Percentiles rank a stretch among this genome's conserved stretches.
phyloP scores from a whole-genome alignment of 2,113 vertebrate genomes.

The Calidris pugnax region DNA sequence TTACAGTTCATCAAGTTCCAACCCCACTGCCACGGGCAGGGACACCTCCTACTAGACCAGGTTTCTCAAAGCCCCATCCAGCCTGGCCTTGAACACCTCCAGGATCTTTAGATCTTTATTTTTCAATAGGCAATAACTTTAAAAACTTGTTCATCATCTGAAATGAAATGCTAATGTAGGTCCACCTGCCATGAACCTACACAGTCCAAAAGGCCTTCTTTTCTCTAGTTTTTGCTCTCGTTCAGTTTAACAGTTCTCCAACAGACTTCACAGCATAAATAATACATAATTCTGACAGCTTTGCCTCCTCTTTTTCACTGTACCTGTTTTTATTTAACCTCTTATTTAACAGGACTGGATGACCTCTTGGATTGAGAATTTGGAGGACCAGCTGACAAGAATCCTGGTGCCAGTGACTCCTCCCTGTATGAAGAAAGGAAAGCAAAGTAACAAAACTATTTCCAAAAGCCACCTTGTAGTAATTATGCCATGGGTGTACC shows the following conservation, averaged over 20 bases:
- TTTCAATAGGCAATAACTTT: background rate
- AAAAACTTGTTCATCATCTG: background rate
- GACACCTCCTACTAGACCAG: too few relatives aligned
- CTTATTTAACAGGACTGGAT: background rate
- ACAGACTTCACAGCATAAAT: background rate
- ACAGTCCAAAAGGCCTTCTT: background rate
- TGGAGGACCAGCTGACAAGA: background rate
- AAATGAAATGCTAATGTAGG: background rate
- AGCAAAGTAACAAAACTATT: background rate
- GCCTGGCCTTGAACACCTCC: too few relatives aligned
- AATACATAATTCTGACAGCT: background rate
- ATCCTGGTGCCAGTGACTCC: background rate
- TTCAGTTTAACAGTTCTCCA: background rate
- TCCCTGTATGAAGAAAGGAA: accelerated
- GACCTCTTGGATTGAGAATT: background rate
- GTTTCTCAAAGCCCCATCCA: too few relatives aligned
- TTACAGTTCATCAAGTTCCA: too few relatives aligned
- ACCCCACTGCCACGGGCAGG: too few relatives aligned
- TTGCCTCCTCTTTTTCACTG: background rate
- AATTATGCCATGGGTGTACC: background rate
- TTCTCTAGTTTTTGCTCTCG: background rate
- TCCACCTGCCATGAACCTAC: background rate
- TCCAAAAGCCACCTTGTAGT: background rate
- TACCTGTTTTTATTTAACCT: background rate
- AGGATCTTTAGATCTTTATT: background rate